Base-by-base conservation (phyloP, 1,140 invertebrate species). In the Zophobas atratus region DNA sequence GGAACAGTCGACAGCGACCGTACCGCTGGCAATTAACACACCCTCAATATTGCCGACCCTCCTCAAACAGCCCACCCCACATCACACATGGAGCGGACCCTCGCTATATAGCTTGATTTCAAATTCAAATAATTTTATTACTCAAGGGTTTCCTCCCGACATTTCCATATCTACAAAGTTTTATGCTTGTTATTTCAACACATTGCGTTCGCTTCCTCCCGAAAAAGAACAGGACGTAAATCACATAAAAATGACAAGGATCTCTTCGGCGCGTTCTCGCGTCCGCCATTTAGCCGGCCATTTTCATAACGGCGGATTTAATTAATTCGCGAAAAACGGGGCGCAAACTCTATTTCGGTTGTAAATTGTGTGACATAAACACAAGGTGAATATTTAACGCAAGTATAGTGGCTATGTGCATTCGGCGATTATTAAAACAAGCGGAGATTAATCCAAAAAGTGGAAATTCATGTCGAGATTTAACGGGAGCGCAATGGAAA, bases 61-160 rank as follows among this genome's bases (percentile, higher is more conserved):
- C 46, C 73, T 57, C 73, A 75, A 75, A 75, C 73, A 75, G 41
- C 71, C 73, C 57, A 48, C 51, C 73, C 41, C 55, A 60, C 73
- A 75, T 75, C 57, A 75, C 73, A 75, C 73, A 60, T 63, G 73
- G 56, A 60, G 38, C 56, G 39, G 73, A 75, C 73, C 73, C 73
- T 74, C 71, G 49, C 55, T 75, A 60, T 46, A 63, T 41, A 75
- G 73, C 73, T 75, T 63, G 57, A 75, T 75, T 75, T 75, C 73
- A 75, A 63, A 75, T 75, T 75, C 71, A 73, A 73, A 73, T 73
- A 73, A 73, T 73, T 73, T 73, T 73, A 73, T 73, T 73, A 73
- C 71, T 73, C 71, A 73, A 73, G 71, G 71, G 71, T 73, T 73
- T 72, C 55, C 71, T 56, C 49, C 6, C 39, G 71, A 73, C 71